Evolutionary conservation across 2,113 vertebrate species (phyloP).

Genomic region (Oncorhynchus nerka): DNA sequence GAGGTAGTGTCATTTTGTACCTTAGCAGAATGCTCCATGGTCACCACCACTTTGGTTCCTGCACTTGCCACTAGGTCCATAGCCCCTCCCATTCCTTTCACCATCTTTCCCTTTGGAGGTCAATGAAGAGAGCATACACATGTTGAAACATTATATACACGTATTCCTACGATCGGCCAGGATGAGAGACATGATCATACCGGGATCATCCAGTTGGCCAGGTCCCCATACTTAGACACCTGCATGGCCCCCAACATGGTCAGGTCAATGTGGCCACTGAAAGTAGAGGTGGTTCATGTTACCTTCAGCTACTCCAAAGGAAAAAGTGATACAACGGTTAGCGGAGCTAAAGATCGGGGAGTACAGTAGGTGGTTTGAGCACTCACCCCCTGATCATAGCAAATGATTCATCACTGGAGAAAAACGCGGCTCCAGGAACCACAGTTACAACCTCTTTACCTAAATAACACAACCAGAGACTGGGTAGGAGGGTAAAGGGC

Average conservation of each 20-base stretch:
- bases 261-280: constrained; percentile 82
- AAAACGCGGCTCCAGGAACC: constrained; percentile 83
- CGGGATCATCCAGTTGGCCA: constrained; percentile 91
- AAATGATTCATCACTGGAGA: constrained; percentile 88
- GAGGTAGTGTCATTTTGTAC: constrained; percentile 54
- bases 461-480: constrained; percentile 35
- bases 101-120: constrained; percentile 90
- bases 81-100: constrained; percentile 98
- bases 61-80: constrained; percentile 96
- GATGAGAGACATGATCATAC: constrained; percentile 62
- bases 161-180: neutral
- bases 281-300: neutral
- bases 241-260: constrained; percentile 91
- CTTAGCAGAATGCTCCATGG: constrained; percentile 98
- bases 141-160: neutral
- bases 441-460: constrained; percentile 88
- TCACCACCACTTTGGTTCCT: constrained; percentile 94
- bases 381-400: constrained; percentile 90
- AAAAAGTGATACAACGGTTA: neutral
- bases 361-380: neutral
- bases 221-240: constrained; percentile 84
- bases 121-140: neutral
- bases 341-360: neutral
- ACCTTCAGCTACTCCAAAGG: neutral
- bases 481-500: neutral